A percentile compares a stretch with the other conserved stretches of the same genome.
phyloP scores from a whole-genome alignment of 2,888 invertebrate species.

The Ecdyonurus torrentis region DNA sequence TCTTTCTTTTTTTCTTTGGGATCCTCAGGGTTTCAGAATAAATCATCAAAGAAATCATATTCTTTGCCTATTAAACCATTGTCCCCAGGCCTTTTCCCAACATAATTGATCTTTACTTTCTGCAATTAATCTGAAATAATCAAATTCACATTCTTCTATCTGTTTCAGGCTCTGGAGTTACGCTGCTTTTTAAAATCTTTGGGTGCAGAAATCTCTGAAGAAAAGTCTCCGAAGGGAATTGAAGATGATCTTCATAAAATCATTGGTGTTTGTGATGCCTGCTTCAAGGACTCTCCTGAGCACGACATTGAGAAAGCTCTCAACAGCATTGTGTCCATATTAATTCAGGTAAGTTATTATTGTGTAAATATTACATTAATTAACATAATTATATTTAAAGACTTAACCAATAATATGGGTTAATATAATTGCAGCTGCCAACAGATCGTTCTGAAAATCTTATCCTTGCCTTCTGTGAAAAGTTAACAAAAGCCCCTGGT shows the following conservation, averaged over 20 bases:
- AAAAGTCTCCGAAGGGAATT: slow-evolving; percentile 74
- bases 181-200: slow-evolving; percentile 77
- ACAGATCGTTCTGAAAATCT: slow-evolving; percentile 75
- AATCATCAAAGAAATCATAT: too few relatives aligned
- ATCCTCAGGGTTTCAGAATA: too few relatives aligned
- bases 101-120: too few relatives aligned
- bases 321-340: slow-evolving; percentile 91
- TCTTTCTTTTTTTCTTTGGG: too few relatives aligned
- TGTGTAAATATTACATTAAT: neutral
- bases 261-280: slow-evolving; percentile 82
- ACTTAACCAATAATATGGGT: too few relatives aligned
- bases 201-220: slow-evolving; percentile 89
- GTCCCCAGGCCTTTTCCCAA: too few relatives aligned
- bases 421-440: slow-evolving; percentile 41
- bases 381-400: too few relatives aligned
- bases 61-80: too few relatives aligned
- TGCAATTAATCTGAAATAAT: too few relatives aligned
- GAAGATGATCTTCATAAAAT: slow-evolving; percentile 90
- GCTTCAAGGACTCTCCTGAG: slow-evolving; percentile 77
- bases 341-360: slow-evolving; percentile 52
- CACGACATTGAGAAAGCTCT: slow-evolving; percentile 80
- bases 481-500: slow-evolving; percentile 72
- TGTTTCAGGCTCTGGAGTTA: slow-evolving; percentile 60
- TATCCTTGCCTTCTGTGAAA: slow-evolving; percentile 80
- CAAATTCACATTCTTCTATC: too few relatives aligned